Base-by-base conservation (phyloP, 2,113 vertebrate genomes). In the Malurus melanocephalus region DNA sequence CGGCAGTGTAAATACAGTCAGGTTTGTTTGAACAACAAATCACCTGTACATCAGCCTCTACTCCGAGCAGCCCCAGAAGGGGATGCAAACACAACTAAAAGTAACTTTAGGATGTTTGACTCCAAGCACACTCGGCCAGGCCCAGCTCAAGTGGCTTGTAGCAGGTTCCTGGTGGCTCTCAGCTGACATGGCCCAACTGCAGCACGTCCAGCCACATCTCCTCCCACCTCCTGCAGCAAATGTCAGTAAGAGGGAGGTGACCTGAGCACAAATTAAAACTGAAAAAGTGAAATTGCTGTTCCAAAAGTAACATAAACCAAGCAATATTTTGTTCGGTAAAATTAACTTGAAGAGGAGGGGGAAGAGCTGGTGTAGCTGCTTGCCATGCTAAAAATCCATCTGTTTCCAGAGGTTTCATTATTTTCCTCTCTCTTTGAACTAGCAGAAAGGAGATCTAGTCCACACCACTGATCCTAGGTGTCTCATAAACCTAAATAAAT, bases 11-110 rank as follows among this genome's bases (percentile, higher is more conserved):
- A 95, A 95, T 87, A 88, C 7, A 66, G 66, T 61, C 33, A 53
- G 55, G 65, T 79, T 88, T 92, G 71, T 81, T 51, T 88, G 61
- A 81, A 88, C 66, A 79, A 27, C 51, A 52, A 42, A 88, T 88
- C 83, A 77, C 27, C 51, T 56, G 43, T 79, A 20, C 69, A 79
- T 35, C 80, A 76, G n/a, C 38, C 7, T 68, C 30, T 59, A 49
- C 57, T 62, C 22, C 79, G 21, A 61, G 51, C 33, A 55, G 33
- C 43, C 33, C 68, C 30, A 28, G 55, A 84, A 78, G 30, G 28
- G n/a, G 28, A 83, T 85, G 62, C 59, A 78, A 81, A 75, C 73
- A 28, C 51, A 78, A 80, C 0, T 53, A 43, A 68, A 81, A 81
- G 51, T 17, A 72, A 79, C 12, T 80, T 89, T 4, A 52, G 38